These are phyloP conservation scores for Patella pellucida DNA, from an alignment of 2,888 invertebrate genomes.

Conservation along the genomic window DNA sequence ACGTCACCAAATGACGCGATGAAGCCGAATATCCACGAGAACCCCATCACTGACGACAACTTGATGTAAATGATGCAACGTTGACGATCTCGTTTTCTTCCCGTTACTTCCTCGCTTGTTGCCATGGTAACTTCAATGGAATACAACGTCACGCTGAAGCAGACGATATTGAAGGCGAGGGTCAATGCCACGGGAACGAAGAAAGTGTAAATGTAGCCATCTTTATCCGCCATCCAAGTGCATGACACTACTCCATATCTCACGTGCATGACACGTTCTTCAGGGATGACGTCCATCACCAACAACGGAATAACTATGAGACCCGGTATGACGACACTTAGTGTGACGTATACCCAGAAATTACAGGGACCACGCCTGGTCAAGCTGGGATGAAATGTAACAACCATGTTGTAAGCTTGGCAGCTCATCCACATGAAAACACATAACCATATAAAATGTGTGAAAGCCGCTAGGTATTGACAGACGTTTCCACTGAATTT, in stretches of 20 bases:
- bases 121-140: background rate
- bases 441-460: background rate
- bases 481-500: background rate
- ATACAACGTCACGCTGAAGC: constrained; percentile 31
- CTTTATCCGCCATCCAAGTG: constrained; percentile 20
- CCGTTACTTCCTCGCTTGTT: background rate
- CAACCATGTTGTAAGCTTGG: background rate
- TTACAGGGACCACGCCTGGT: background rate
- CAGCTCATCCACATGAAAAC: constrained; percentile 1
- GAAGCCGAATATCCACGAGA: constrained; percentile 32
- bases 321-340: background rate
- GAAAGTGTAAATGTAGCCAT: constrained; percentile 20
- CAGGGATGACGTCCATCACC: background rate
- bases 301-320: background rate
- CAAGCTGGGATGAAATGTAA: background rate
- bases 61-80: constrained; percentile 26
- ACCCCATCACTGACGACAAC: constrained; percentile 27
- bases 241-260: constrained; percentile 17
- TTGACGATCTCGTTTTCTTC: constrained; percentile 12
- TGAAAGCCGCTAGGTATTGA: background rate
- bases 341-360: background rate
- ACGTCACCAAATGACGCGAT: constrained; percentile 24
- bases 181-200: constrained; percentile 29
- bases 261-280: background rate
- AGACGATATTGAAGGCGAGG: constrained; percentile 26